These are phyloP conservation scores for Neogobius melanostomus DNA, from an alignment of 2,113 vertebrate species.

Conservation along the genomic window DNA sequence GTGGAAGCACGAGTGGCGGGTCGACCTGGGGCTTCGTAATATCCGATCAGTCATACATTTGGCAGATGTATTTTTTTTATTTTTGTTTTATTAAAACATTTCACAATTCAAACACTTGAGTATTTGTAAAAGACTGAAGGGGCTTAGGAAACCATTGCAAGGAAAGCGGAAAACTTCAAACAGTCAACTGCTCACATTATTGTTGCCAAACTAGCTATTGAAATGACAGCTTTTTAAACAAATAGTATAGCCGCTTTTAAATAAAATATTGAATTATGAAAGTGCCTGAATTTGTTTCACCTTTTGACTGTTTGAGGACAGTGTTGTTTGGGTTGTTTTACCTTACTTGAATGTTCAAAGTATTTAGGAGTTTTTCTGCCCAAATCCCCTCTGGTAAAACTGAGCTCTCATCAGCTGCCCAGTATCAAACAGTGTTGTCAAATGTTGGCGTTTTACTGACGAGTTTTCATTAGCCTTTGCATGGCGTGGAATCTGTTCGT, in stretches of 20 bases:
- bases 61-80: slow-evolving; percentile 38
- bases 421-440: slow-evolving; percentile 51
- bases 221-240: slow-evolving; percentile 69
- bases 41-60: slow-evolving; percentile 38
- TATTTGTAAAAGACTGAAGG: slow-evolving; percentile 70
- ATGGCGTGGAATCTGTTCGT: slow-evolving; percentile 48
- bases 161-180: slow-evolving; percentile 53
- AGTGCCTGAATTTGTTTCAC: slow-evolving; percentile 98
- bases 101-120: slow-evolving; percentile 58
- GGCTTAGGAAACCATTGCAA: slow-evolving; percentile 60
- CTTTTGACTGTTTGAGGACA: slow-evolving; percentile 85
- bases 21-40: slow-evolving; percentile 60
- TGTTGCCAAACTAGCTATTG: slow-evolving; percentile 81
- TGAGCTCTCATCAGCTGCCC: slow-evolving; percentile 57
- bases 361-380: slow-evolving; percentile 84
- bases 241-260: slow-evolving; percentile 75
- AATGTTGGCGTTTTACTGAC: slow-evolving; percentile 45
- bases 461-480: slow-evolving; percentile 40
- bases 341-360: slow-evolving; percentile 97
- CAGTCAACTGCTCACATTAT: slow-evolving; percentile 65
- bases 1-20: slow-evolving; percentile 39
- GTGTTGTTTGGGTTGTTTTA: slow-evolving; percentile 79
- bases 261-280: slow-evolving; percentile 88
- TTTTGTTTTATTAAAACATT: slow-evolving; percentile 41
- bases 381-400: slow-evolving; percentile 66